Evolutionary conservation across 2,888 invertebrate genomes (phyloP).

Genomic region (Morpho deidamia): DNA sequence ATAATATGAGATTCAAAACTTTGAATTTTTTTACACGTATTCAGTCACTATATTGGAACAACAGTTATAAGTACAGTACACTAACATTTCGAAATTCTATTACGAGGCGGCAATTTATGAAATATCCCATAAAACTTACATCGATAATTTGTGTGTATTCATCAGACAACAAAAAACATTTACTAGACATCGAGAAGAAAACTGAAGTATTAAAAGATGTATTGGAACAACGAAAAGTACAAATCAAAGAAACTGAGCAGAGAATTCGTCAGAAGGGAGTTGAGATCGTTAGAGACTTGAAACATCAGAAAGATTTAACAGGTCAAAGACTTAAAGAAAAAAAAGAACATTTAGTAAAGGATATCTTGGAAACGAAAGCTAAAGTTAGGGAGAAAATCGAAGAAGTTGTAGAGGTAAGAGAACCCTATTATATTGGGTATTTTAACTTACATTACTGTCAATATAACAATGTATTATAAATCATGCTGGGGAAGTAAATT

Average conservation of each 20-base stretch:
- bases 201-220: conserved; percentile 74
- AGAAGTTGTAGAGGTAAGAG: conserved; percentile 83
- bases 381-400: conserved; percentile 86
- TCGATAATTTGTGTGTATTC: conserved; percentile 48
- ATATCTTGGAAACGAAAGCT: conserved; percentile 83
- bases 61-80: conserved; percentile 31
- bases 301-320: conserved; percentile 62
- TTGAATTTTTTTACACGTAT: conserved; percentile 40
- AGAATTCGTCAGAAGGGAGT: conserved; percentile 63
- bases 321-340: conserved; percentile 72
- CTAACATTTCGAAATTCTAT: conserved; percentile 24
- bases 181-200: conserved; percentile 63
- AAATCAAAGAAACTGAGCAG: conserved; percentile 78
- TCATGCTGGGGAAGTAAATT: no score
- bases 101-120: conserved; percentile 32
- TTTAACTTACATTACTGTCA: no score
- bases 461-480: no score
- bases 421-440: no score
- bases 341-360: conserved; percentile 82
- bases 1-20: conserved; percentile 49
- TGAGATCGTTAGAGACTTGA: conserved; percentile 64
- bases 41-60: conserved; percentile 33
- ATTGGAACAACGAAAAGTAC: conserved; percentile 80
- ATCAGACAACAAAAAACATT: conserved; percentile 58
- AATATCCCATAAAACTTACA: conserved; percentile 34